A percentile compares a stretch with the other conserved stretches of the same genome.
These are phyloP conservation scores for Copidosoma floridanum DNA, from an alignment of 1,140 invertebrate species.

Conservation along the genomic window DNA sequence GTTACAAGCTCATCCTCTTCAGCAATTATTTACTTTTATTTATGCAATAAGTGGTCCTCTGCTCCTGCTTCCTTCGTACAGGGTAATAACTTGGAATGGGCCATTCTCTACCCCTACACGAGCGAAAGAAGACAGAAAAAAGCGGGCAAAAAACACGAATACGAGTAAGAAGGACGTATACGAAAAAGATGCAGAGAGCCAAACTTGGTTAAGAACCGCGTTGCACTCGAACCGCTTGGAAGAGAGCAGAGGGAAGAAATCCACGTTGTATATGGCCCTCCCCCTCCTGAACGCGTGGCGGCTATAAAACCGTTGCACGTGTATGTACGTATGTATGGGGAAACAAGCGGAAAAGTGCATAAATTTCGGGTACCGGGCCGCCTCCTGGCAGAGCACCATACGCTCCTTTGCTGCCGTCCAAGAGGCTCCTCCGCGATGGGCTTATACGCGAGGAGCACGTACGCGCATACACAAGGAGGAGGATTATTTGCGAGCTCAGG, in stretches of 20 bases:
- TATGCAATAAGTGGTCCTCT: neutral
- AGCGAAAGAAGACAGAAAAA: neutral
- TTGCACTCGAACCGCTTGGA: too few species aligned
- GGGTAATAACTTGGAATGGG: neutral
- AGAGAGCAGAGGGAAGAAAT: too few species aligned
- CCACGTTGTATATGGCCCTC: too few species aligned
- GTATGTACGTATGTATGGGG: slow-evolving; percentile 26
- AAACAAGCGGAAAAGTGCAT: slow-evolving; percentile 30
- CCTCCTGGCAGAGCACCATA: slow-evolving; percentile 38
- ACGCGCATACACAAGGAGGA: too few species aligned
- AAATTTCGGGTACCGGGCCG: slow-evolving; percentile 32
- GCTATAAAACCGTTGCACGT: neutral
- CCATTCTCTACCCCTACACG: too few species aligned
- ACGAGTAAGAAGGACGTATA: too few species aligned
- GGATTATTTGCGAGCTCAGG: too few species aligned
- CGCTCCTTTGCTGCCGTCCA: slow-evolving; percentile 24
- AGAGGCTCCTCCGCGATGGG: slow-evolving; percentile 7
- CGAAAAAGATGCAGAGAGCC: too few species aligned
- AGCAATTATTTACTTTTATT: neutral
- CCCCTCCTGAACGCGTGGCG: neutral
- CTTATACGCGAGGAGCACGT: neutral
- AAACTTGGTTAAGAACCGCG: too few species aligned
- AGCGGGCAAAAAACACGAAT: neutral
- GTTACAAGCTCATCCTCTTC: neutral
- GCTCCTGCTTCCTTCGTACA: neutral